Base-by-base conservation (phyloP, 37 sponge, comb jelly and placozoan species). In the Hexactinellida sp. region DNA sequence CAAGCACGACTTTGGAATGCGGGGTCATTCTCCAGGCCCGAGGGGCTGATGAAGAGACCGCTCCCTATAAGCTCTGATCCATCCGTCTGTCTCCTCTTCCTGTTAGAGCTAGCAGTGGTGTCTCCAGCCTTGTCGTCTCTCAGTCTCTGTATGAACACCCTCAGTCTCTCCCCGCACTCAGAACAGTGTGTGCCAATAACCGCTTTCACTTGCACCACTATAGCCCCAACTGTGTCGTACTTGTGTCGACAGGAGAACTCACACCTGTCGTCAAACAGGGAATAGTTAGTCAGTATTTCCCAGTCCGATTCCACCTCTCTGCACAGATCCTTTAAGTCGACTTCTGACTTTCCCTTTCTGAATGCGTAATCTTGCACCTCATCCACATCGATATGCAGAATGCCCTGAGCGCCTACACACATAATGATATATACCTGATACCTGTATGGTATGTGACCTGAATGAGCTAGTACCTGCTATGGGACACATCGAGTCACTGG, bases 171-270 rank as follows among this genome's bases (percentile, higher is more conserved):
- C 5, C 76, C 76, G 34, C 76, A 63, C 30, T 10, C 30, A n/a
- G 13, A 7, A n/a, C 76, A 63, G 13, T 63, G 19, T n/a, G 25
- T 63, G 1, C 76, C 76, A 10, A 5, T 10, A 25, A 63, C 76
- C 34, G 76, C 76, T 63, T n/a, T 63, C 76, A 63, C 76, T 63
- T 63, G 76, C 5, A 63, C 34, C 28, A 63, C 30, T 3, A 63
- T 63, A 63, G 76, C 76, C 32, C 76, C 76, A 7, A 63, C 76
- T 63, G 76, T 63, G 34, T 63, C 76, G 30, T 63, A 63, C 30
- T 63, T 63, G 76, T 10, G 76, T 25, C 76, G 76, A 63, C 76
- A 63, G 28, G 76, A 21, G 5, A 63, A 10, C 30, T 63, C 76
- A 63, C 76, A 63, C 21, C 5, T 5, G 34, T 10, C 30, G 13